phyloP scores from a whole-genome alignment of 2,113 vertebrate species.

The Phocoena phocoena region DNA sequence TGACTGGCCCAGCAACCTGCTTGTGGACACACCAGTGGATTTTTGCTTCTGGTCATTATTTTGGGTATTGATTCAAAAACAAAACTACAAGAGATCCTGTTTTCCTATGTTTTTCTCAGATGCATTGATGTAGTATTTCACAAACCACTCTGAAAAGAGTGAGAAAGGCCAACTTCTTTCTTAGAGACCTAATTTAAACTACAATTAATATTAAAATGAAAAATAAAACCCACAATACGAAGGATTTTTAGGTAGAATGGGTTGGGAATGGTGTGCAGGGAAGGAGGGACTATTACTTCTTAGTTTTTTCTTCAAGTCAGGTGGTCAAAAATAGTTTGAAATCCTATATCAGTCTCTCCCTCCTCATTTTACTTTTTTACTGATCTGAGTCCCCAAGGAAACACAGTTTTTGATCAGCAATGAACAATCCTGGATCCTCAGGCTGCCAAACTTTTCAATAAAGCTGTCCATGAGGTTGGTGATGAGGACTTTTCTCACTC shows the following conservation, averaged over 20 bases:
- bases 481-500: conserved; percentile 52
- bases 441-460: neutral
- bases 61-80: conserved; percentile 61
- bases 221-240: neutral
- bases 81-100: neutral
- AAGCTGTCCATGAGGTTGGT: neutral
- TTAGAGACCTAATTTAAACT: conserved; percentile 36
- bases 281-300: neutral
- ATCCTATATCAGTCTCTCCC: neutral
- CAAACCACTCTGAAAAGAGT: conserved; percentile 17
- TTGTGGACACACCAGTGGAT: conserved; percentile 4
- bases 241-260: neutral
- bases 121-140: neutral
- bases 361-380: neutral
- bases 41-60: conserved; percentile 56
- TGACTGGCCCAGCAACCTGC: neutral
- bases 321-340: neutral
- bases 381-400: neutral
- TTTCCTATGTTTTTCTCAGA: neutral
- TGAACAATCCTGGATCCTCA: neutral
- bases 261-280: neutral
- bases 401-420: neutral
- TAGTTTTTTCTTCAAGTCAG: neutral
- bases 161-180: conserved; percentile 32
- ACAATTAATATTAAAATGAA: neutral